Conservation (phyloP, 2,113 vertebrate species). For the Saguinus imperator region DNA sequence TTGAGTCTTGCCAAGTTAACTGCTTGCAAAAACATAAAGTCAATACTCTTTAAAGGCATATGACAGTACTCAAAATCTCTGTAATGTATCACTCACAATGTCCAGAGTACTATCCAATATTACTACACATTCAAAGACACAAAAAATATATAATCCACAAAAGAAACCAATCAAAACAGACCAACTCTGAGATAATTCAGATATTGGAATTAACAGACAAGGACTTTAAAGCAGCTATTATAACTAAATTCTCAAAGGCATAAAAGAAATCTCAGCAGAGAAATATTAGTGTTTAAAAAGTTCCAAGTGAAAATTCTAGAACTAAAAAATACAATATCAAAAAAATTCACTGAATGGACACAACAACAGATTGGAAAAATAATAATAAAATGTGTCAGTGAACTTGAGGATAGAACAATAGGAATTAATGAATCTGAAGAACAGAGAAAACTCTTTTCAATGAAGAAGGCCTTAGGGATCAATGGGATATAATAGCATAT, state of each 20-base stretch:
- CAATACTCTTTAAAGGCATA: background rate
- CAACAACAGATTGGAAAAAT: background rate
- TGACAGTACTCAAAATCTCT: constrained; percentile 3
- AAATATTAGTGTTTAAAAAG: background rate
- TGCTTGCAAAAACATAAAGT: background rate
- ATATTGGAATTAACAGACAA: background rate
- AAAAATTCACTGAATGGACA: background rate
- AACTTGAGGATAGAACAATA: background rate
- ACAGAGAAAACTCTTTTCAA: background rate
- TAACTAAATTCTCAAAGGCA: background rate
- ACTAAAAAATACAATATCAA: background rate
- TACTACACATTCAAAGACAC: background rate
- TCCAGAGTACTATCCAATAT: background rate
- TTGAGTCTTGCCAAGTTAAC: constrained; percentile 11
- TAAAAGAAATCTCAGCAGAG: constrained; percentile 13
- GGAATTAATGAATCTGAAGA: background rate
- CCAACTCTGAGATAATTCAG: background rate
- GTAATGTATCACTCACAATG: background rate
- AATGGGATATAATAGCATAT: background rate
- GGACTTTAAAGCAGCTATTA: background rate
- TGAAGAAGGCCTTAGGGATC: background rate
- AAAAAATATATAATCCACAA: background rate
- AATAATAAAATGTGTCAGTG: background rate
- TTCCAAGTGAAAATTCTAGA: constrained; percentile 15
- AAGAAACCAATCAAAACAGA: background rate